These are phyloP conservation scores for Ochlodes sylvanus DNA, from an alignment of 2,888 invertebrate species.

Conservation along the genomic window DNA sequence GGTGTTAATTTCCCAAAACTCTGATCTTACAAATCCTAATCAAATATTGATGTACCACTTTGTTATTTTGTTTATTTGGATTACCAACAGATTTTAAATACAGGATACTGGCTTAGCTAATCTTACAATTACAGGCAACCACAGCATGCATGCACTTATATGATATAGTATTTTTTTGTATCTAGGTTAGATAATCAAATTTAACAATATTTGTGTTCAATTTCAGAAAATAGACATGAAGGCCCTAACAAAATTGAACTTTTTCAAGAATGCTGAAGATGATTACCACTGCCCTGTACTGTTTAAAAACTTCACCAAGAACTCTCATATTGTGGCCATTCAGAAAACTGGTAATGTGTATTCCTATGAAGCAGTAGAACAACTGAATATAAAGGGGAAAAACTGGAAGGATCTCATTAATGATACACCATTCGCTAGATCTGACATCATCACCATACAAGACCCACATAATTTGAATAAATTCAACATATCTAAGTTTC, in stretches of 20 bases:
- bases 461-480: slow-evolving; percentile 95
- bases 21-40: too few relatives aligned
- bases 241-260: slow-evolving; percentile 92
- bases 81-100: too few relatives aligned
- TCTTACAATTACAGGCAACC: too few relatives aligned
- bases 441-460: slow-evolving; percentile 96
- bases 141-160: too few relatives aligned
- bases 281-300: slow-evolving; percentile 97
- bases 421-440: slow-evolving; percentile 94
- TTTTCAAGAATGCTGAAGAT: slow-evolving; percentile 93
- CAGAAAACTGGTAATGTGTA: slow-evolving; percentile 97
- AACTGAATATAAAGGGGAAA: slow-evolving; percentile 96
- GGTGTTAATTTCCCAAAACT: too few relatives aligned
- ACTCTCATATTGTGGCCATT: slow-evolving; percentile 96
- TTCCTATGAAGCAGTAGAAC: slow-evolving; percentile 97
- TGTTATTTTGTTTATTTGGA: too few relatives aligned
- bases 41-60: too few relatives aligned
- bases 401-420: slow-evolving; percentile 97
- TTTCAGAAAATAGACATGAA: slow-evolving; percentile 91
- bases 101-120: too few relatives aligned
- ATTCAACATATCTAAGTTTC: slow-evolving; percentile 97
- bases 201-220: neutral
- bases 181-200: too few relatives aligned
- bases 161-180: too few relatives aligned
- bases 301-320: slow-evolving; percentile 96